Evolutionary conservation across 2,113 vertebrate species (phyloP), one percentile per base, ranked within the genome.

Genomic region (Typhlomys cinereus): DNA sequence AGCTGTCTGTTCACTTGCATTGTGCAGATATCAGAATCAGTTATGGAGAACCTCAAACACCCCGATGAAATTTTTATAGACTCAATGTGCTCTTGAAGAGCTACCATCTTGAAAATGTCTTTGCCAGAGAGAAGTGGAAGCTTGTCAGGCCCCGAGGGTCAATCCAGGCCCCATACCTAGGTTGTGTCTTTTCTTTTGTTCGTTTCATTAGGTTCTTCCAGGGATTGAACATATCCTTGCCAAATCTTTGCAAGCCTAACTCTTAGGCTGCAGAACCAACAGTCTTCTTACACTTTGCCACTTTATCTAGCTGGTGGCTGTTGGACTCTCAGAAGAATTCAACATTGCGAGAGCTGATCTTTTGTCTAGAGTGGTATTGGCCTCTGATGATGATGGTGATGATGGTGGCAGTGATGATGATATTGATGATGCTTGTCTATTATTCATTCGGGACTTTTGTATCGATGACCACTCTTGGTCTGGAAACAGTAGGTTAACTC

Each of bases 331-430:
- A 31, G 76, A 20, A 44, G 54, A 25, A 36, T 0, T 23, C 69
- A 1, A 1, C 1, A 4, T 27, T n/a, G 13, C 6, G 2, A 4
- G 15, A 44, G 44, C 0, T 39, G 59, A 46, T 10, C 41, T 61
- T 61, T 39, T 1, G 21, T 27, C 31, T 23, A 41, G 70, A 46
- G 7, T 31, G 64, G 20, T 8, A 4, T 48, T 5, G 64, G 29
- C 17, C 8, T 7, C n/a, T 66, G 69, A 69, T 69, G 25, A 52
- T 29, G 46, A 18, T 29, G 44, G 25, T 25, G 11, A 34, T 34
- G 39, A 4, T 25, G 31, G 6, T 23, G 25, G 5, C 6, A 7
- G 50, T 14, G 36, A 18, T 21, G n/a, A 15, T 44, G 36, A 12
- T 41, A 21, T 11, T 39, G 52, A 21, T 25, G 21, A 11, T 25